Percentiles rank a stretch among this genome's conserved stretches.
Conservation (phyloP, 2,113 vertebrate species). For the Rattus rattus region DNA sequence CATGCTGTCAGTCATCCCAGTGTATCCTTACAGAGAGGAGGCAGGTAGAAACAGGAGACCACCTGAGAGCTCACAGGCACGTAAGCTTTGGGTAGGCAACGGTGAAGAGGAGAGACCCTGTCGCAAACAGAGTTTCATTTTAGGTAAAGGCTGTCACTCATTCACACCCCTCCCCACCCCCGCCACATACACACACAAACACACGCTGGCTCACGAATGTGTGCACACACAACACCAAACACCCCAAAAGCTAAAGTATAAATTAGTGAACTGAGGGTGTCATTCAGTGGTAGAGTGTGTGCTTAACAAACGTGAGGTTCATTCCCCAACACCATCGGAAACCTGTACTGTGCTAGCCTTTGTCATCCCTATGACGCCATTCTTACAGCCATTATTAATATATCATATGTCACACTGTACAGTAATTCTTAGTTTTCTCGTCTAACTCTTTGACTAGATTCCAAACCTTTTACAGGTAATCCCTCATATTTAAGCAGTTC, state of each 20-base stretch:
- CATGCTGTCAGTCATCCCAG: background rate
- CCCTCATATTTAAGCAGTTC: background rate
- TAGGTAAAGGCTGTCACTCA: background rate
- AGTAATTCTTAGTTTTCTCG: background rate
- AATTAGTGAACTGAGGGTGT: background rate
- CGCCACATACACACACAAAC: background rate
- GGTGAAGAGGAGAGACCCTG: no score
- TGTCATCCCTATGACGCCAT: background rate
- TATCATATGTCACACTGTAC: background rate
- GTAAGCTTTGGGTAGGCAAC: background rate
- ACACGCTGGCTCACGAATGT: no score
- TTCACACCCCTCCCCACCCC: no score
- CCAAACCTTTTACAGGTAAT: background rate
- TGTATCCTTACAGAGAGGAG: background rate
- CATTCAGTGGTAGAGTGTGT: background rate
- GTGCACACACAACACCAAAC: background rate
- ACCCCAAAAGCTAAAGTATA: background rate
- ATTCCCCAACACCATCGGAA: background rate
- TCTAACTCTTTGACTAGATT: constrained; percentile 8
- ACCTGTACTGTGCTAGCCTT: background rate
- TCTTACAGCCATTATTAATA: background rate
- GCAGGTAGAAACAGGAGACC: background rate
- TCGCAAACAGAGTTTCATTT: background rate
- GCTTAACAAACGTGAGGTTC: background rate
- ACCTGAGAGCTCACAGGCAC: background rate